Conservation (phyloP, 2,888 invertebrate species). For the Nomada flava region DNA sequence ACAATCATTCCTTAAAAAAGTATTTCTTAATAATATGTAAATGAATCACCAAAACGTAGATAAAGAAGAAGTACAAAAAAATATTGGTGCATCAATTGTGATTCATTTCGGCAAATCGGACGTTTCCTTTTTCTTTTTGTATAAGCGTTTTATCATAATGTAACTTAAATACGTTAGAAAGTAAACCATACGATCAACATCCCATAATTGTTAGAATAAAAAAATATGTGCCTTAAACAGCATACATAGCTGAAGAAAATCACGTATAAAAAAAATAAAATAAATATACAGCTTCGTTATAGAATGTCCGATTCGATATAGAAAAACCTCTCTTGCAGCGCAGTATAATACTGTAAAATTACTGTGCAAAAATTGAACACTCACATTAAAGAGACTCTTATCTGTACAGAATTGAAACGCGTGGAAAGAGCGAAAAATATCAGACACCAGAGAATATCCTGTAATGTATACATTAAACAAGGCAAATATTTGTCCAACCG, state of each 20-base stretch:
- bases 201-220: neutral
- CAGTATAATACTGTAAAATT: constrained; percentile 50
- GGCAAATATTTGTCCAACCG: constrained; percentile 27
- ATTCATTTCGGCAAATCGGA: neutral
- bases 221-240: neutral
- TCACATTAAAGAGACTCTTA: constrained; percentile 26
- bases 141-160: neutral
- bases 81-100: constrained; percentile 3
- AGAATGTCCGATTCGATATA: neutral
- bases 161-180: neutral
- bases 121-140: neutral
- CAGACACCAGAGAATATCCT: neutral
- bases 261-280: neutral
- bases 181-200: neutral
- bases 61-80: constrained; percentile 18
- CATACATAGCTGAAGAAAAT: neutral
- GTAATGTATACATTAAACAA: neutral
- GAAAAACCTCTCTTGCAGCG: neutral
- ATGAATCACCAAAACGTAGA: constrained; percentile 8
- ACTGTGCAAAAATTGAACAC: constrained; percentile 63
- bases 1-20: neutral
- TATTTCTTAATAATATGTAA: constrained; percentile 11
- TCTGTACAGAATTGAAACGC: constrained; percentile 35
- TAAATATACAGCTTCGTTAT: neutral
- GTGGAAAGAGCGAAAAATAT: constrained; percentile 22